Base-by-base conservation (phyloP, 2,888 invertebrate genomes). In the Drosophila neutralis region DNA sequence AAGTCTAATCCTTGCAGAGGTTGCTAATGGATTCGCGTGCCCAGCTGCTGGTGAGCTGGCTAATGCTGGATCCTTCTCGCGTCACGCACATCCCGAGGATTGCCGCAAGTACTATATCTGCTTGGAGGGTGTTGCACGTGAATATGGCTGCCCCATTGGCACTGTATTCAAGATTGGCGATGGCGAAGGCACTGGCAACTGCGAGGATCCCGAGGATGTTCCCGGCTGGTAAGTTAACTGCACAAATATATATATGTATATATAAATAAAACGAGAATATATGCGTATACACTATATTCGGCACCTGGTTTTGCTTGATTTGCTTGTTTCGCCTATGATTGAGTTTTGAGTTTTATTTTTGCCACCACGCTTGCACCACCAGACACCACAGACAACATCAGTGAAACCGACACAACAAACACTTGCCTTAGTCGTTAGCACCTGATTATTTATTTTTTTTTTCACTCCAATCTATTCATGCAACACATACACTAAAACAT, bases 101-200 rank as follows among this genome's bases (percentile, higher is more conserved):
- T 98, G 97, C 95, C 96, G 98, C 91, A 98, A 98, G 93, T 98
- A 98, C 94, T 98, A 97, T 95, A 98, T 98, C 93, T 98, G 98
- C 92, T 93, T 98, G 79, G 98, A 98, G 93, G 97, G 97, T 83
- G 96, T 96, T 69, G 97, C 98, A 79, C 95, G 98, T 83, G 98
- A 98, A 93, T 98, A 98, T 93, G 98, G 98, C 80, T 98, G 98
- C 94, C 98, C 98, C 91, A 97, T 98, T 92, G 98, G 98, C 67
- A 98, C 98, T 67, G 98, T 98, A 61, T 98, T 98, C 96, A 97
- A 98, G 94, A 98, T 98, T 93, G 98, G 98, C 72, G 97, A 97
- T 91, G 94, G 96, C 91, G 98, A 98, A 87, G 98, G 97, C 91
- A 96, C 96, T 87, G 98, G 98, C 83, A 97, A 97, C 94, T 98